These are phyloP conservation scores for Paraescarpia echinospica DNA, from an alignment of 1,140 invertebrate genomes.

Conservation along the genomic window DNA sequence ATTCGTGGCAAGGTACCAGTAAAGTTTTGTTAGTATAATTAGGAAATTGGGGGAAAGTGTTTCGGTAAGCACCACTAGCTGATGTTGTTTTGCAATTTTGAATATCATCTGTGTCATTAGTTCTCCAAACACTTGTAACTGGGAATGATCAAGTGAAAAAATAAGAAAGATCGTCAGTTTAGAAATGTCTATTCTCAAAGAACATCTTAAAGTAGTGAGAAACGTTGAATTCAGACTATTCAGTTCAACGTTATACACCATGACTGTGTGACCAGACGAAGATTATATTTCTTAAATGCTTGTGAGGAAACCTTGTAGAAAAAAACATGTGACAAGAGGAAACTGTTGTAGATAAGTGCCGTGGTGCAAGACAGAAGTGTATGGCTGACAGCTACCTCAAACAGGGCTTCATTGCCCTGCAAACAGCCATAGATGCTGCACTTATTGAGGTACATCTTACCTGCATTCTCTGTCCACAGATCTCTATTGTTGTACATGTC, in stretches of 20 bases:
- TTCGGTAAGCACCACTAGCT: too few species aligned
- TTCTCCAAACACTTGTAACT: too few species aligned
- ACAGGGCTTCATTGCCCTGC: conserved; percentile 42
- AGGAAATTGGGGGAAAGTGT: not conserved
- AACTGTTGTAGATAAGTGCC: not conserved
- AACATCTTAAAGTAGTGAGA: too few species aligned
- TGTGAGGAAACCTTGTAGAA: not conserved
- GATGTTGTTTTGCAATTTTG: too few species aligned
- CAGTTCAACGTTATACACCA: too few species aligned
- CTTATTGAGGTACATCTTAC: conserved; percentile 29
- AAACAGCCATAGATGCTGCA: conserved; percentile 42
- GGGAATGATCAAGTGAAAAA: too few species aligned
- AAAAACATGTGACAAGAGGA: not conserved
- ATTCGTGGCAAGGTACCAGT: not conserved
- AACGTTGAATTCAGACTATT: too few species aligned
- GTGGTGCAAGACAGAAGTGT: conserved; percentile 30
- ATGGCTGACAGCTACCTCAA: conserved; percentile 41
- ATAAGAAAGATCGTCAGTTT: too few species aligned
- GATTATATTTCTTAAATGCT: too few species aligned
- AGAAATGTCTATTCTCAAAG: too few species aligned
- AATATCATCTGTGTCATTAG: too few species aligned
- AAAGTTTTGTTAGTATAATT: not conserved
- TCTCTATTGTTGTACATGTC: not conserved
- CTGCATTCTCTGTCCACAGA: not conserved
- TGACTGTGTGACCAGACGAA: too few species aligned